phyloP scores from a whole-genome alignment of 2,113 vertebrate species.

The Copsychus sechellarum region DNA sequence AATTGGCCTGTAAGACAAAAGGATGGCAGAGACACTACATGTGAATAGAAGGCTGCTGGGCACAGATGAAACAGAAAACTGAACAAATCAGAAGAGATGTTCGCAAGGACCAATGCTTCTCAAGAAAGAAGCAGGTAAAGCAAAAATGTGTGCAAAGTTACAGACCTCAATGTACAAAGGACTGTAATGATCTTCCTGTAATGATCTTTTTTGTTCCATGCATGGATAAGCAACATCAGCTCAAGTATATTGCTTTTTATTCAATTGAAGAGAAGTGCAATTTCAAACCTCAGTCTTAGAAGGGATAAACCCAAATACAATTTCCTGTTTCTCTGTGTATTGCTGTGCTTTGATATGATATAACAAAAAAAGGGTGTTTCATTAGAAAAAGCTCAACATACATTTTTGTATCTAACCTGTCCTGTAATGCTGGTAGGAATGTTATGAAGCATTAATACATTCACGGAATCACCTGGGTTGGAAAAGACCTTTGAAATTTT shows the following conservation, averaged over 20 bases:
- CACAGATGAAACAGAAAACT: not conserved
- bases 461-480: not conserved
- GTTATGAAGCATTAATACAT: not conserved
- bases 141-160: not conserved
- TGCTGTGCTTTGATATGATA: not conserved
- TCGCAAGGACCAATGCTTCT: not conserved
- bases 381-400: not conserved
- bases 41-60: not conserved
- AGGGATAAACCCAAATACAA: not conserved
- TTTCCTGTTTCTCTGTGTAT: not conserved
- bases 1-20: not conserved
- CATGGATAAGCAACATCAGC: not conserved
- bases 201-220: not conserved
- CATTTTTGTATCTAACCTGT: not conserved
- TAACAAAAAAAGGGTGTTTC: not conserved
- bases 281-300: not conserved
- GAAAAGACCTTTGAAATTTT: not conserved
- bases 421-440: not conserved
- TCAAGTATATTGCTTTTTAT: not conserved
- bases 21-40: not conserved
- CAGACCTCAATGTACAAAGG: not conserved
- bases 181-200: not conserved
- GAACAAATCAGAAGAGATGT: not conserved
- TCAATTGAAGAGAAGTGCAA: not conserved
- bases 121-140: not conserved